Base-by-base conservation (phyloP, 1,140 invertebrate species). In the Drosophila santomea region DNA sequence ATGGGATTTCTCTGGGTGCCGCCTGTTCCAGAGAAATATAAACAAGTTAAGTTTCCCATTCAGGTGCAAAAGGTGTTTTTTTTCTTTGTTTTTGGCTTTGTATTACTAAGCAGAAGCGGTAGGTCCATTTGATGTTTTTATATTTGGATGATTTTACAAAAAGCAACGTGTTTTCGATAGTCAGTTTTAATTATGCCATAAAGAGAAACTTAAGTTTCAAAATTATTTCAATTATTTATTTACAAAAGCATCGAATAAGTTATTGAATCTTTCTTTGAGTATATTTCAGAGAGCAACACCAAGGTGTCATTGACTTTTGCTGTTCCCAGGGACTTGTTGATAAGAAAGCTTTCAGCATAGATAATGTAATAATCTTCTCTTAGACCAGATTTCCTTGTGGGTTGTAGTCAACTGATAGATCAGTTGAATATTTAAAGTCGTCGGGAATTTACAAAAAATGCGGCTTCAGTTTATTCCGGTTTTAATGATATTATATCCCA, bases 21-120 rank as follows among this genome's bases (percentile, higher is more conserved):
- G 44, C 44, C 14, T 48, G 32, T 81, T 84, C 77, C 78, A 39
- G 32, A 7, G 74, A 85, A 74, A 44, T 62, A 69, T 59, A 71
- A 81, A 63, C 73, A 85, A 66, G 57, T 64, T 64, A 36, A 55
- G 50, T 32, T 69, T 80, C 35, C 48, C 35, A 74, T 73, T 54
- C 20, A 45, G 50, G 54, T 44, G 41, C 23, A 39, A 63, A 75
- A 57, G 73, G 60, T 64, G 57, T 38, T 74, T 74, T 60, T 60
- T 59, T 32, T 32, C 7, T 28, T 28, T 32, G 63, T 74, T 71
- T 59, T 23, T 39, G 35, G 64, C 45, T 36, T 72, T 48, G 56
- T 48, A 23, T 28, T 20, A 32, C 36, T 50, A 57, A 52, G 32
- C 20, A 52, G 14, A 50, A 71, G 54, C 52, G 71, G 73, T 43